Conservation (phyloP, 2,797 vertebrate genomes). For the Spinus olivaceus region DNA sequence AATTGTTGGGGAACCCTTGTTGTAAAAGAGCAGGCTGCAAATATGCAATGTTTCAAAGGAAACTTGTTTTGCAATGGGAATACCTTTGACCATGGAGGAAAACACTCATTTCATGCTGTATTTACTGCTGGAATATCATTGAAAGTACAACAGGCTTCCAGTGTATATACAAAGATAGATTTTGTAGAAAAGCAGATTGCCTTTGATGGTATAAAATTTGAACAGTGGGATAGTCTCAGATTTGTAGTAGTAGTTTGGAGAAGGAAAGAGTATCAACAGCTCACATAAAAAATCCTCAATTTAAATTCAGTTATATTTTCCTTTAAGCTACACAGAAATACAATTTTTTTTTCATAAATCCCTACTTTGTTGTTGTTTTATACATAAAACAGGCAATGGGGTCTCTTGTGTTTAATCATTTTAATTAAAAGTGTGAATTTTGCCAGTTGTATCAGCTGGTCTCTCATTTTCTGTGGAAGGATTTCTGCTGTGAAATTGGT, state of each 20-base stretch:
- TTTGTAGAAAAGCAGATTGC: not conserved
- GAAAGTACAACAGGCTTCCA: not conserved
- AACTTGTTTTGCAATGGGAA: not conserved
- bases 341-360: constrained; percentile 29
- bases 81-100: not conserved
- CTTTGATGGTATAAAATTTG: not conserved
- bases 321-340: constrained; percentile 22
- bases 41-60: not conserved
- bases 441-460: constrained; percentile 35
- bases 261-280: not conserved
- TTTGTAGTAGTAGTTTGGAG: not conserved
- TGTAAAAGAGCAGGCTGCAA: constrained; percentile 5
- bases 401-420: constrained; percentile 44
- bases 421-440: constrained; percentile 54
- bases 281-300: not conserved
- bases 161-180: not conserved
- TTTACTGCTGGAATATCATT: not conserved
- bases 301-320: constrained; percentile 36
- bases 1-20: not conserved
- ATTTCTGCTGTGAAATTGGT: constrained; percentile 14
- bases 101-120: not conserved
- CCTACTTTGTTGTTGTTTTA: constrained; percentile 59
- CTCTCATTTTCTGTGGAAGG: constrained; percentile 3
- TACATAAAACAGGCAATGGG: constrained; percentile 48
- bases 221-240: not conserved